These are phyloP conservation scores for Dicyrtoma fusca DNA, from an alignment of 2,888 invertebrate species.

Conservation along the genomic window DNA sequence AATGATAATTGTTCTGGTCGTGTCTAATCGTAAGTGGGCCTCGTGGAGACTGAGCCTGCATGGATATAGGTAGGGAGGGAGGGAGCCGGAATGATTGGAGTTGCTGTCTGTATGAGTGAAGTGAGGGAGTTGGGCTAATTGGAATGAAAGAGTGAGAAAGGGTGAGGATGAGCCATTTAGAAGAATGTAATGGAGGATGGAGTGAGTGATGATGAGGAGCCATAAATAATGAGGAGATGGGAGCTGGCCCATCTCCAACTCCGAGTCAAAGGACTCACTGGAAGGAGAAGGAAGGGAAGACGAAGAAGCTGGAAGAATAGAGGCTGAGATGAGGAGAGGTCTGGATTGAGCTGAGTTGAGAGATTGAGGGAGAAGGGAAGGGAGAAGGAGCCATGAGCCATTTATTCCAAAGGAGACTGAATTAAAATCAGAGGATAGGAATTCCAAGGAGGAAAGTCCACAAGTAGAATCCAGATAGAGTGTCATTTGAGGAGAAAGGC, in stretches of 20 bases:
- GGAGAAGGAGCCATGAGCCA: conserved; percentile 11
- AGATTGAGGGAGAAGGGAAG: conserved; percentile 19
- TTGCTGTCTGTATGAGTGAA: not conserved
- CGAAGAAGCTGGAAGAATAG: not conserved
- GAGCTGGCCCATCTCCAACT: conserved; percentile 31
- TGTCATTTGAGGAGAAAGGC: conserved; percentile 29
- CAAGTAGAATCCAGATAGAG: conserved; percentile 4
- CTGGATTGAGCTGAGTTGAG: not conserved
- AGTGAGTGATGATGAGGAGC: conserved; percentile 32
- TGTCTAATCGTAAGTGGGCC: not conserved
- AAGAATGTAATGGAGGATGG: conserved; percentile 27
- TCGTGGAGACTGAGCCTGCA: not conserved
- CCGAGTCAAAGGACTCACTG: not conserved
- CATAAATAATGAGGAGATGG: conserved; percentile 36
- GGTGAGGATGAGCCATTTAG: conserved; percentile 31
- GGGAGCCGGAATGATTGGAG: not conserved
- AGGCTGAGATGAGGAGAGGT: not conserved
- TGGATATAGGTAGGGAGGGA: not conserved
- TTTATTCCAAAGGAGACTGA: conserved; percentile 29
- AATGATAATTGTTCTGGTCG: conserved; percentile 19
- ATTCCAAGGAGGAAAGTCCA: conserved; percentile 24
- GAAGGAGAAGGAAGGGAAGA: not conserved
- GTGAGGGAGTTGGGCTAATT: conserved; percentile 18
- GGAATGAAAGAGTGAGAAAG: conserved; percentile 32
- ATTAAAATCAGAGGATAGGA: conserved; percentile 40